Evolutionary conservation across 2,113 vertebrate genomes (phyloP).

Genomic region (Sebastes fasciatus): DNA sequence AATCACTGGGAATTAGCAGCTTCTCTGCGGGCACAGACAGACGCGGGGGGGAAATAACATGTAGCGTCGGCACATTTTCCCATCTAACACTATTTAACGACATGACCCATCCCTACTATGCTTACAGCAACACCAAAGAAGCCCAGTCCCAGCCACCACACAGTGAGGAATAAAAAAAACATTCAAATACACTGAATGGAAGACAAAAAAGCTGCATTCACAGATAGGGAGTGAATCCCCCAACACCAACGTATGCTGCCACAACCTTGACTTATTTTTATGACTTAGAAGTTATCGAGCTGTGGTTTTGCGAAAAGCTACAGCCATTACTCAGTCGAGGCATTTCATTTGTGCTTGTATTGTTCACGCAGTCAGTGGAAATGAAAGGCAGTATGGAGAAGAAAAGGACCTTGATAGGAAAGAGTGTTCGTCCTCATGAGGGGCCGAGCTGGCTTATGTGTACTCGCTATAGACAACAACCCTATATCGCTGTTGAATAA

Average conservation of each 20-base stretch:
- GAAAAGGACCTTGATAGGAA: conserved; percentile 5
- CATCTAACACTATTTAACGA: no score
- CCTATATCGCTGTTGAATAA: conserved; percentile 9
- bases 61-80: no score
- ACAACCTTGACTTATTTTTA: conserved; percentile 31
- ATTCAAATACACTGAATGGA: neutral
- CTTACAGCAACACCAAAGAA: neutral
- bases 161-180: no score
- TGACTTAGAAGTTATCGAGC: conserved; percentile 20
- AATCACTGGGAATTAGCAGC: no score
- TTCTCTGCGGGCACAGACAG: no score
- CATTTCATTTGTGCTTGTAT: conserved; percentile 48
- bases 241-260: neutral
- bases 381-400: neutral
- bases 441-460: conserved; percentile 3
- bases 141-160: neutral
- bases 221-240: neutral
- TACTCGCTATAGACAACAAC: neutral
- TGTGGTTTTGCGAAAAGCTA: conserved; percentile 36
- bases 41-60: no score
- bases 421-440: neutral
- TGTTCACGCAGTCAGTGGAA: conserved; percentile 38
- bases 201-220: conserved; percentile 2
- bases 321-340: conserved; percentile 51
- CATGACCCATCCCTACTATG: no score